phyloP scores from a whole-genome alignment of 2,797 vertebrate species.

The Chelidonichthys spinosus region DNA sequence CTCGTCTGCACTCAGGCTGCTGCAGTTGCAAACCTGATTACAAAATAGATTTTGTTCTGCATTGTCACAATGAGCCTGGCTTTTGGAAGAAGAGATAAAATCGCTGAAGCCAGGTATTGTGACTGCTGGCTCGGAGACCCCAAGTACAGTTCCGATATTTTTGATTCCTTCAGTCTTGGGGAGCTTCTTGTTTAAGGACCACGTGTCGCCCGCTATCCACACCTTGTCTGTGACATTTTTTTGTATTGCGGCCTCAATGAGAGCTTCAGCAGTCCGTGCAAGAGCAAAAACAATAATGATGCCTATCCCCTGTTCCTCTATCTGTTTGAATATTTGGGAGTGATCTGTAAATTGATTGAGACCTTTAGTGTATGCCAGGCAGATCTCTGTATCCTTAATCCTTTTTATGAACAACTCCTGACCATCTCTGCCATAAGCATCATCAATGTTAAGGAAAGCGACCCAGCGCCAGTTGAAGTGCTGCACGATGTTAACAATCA shows the following conservation, averaged over 20 bases:
- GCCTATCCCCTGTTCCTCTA: conserved; percentile 61
- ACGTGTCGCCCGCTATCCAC: conserved; percentile 88
- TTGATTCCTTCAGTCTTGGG: conserved; percentile 71
- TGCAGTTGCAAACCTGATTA: conserved; percentile 81
- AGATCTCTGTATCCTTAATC: conserved; percentile 67
- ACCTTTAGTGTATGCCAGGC: conserved; percentile 80
- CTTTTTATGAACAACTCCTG: conserved; percentile 66
- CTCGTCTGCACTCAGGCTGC: background rate
- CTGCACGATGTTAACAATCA: conserved; percentile 81
- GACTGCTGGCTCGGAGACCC: conserved; percentile 72
- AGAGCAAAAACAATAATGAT: conserved; percentile 82
- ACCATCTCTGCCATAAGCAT: conserved; percentile 76
- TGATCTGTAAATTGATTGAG: conserved; percentile 50
- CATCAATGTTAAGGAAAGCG: conserved; percentile 80
- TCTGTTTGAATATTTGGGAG: conserved; percentile 58
- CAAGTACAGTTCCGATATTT: conserved; percentile 84
- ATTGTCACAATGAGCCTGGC: background rate
- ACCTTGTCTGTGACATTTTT: conserved; percentile 83
- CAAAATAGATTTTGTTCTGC: conserved; percentile 32
- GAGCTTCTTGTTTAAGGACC: conserved; percentile 78
- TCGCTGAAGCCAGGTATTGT: conserved; percentile 77
- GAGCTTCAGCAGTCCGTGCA: background rate
- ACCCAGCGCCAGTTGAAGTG: conserved; percentile 90
- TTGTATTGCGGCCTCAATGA: conserved; percentile 81
- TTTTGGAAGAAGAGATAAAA: conserved; percentile 66